Evolutionary conservation across 2,113 vertebrate species (phyloP).

Genomic region (Euleptes europaea): DNA sequence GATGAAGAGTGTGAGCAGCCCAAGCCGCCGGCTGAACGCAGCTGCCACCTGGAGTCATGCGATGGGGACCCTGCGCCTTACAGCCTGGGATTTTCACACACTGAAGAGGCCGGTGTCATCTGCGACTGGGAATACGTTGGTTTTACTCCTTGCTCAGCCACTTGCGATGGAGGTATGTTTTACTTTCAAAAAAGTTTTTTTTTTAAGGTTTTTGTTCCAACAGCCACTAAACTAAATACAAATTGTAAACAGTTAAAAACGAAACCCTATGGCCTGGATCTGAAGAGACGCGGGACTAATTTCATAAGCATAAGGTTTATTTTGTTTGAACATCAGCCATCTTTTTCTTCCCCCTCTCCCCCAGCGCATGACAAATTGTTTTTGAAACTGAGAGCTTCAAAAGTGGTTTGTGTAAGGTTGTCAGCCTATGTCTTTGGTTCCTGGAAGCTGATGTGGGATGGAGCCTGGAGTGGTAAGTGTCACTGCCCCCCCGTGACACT

Average conservation of each 20-base stretch:
- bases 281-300: background rate
- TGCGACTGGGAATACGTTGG: slow-evolving; percentile 89
- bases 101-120: slow-evolving; percentile 48
- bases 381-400: background rate
- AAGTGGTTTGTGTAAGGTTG: background rate
- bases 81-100: background rate
- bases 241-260: background rate
- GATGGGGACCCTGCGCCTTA: slow-evolving; percentile 47
- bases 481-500: no score
- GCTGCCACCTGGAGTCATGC: slow-evolving; percentile 78
- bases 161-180: slow-evolving; percentile 81
- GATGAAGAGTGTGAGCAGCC: slow-evolving; percentile 85
- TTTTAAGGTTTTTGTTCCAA: background rate
- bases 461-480: no score
- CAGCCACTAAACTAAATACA: background rate
- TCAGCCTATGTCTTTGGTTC: no score
- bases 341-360: background rate
- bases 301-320: background rate
- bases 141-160: slow-evolving; percentile 85
- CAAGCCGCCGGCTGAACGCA: slow-evolving; percentile 69
- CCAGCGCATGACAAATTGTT: background rate
- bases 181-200: no score
- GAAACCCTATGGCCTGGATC: background rate
- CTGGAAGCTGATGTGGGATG: no score
- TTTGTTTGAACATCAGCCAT: background rate